A percentile compares a stretch with the other conserved stretches of the same genome.
phyloP scores from a whole-genome alignment of 2,797 vertebrate species.

The Cryptoprocta ferox region DNA sequence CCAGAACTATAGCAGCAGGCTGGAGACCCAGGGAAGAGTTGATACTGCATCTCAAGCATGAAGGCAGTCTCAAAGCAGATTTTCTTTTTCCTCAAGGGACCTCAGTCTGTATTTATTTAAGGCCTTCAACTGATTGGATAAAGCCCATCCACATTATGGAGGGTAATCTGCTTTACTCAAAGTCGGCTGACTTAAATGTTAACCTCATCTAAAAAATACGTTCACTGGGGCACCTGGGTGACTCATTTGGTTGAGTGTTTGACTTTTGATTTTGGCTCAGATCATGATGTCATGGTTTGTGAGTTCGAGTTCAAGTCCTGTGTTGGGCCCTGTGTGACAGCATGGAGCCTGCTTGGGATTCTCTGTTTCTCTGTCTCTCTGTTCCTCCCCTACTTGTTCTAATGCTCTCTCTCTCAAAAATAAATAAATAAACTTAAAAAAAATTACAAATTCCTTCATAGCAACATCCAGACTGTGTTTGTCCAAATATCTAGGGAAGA shows the following conservation, averaged over 20 bases:
- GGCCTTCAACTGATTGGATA: not conserved
- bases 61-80: not conserved
- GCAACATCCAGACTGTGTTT: slow-evolving; percentile 45
- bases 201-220: not conserved
- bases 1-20: not conserved
- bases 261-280: not conserved
- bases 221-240: too few relatives aligned
- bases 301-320: not conserved
- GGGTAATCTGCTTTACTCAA: not conserved
- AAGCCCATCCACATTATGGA: not conserved
- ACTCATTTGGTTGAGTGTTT: not conserved
- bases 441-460: not conserved
- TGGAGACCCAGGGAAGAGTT: not conserved
- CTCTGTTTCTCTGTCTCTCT: not conserved
- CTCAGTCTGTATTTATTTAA: not conserved
- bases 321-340: not conserved
- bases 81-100: not conserved
- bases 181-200: slow-evolving; percentile 8
- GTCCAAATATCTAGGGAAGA: slow-evolving; percentile 54
- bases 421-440: not conserved
- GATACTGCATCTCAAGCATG: not conserved
- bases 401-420: not conserved
- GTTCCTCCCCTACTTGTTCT: too few relatives aligned
- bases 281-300: not conserved
- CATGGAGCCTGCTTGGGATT: not conserved